These are phyloP conservation scores for Dugesia japonica DNA, from an alignment of 2,888 invertebrate genomes.

Conservation along the genomic window DNA sequence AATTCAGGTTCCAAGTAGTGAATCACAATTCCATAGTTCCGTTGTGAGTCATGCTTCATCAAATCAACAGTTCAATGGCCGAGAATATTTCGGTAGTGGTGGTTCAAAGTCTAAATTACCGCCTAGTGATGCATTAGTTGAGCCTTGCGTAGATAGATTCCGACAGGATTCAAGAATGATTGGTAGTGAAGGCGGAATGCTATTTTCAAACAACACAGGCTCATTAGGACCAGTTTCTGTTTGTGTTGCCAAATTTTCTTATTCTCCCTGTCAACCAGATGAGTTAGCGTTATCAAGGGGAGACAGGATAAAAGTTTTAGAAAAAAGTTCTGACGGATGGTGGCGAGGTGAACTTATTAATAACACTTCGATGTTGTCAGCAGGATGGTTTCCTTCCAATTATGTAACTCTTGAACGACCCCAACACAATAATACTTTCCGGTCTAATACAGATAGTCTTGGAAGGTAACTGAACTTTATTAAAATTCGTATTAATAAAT, in stretches of 20 bases:
- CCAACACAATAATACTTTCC: slow-evolving; percentile 33
- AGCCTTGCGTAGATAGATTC: not conserved
- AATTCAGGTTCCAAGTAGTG: slow-evolving; percentile 9
- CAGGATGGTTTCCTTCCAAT: slow-evolving; percentile 84
- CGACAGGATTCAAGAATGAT: not conserved
- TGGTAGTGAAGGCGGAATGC: not conserved
- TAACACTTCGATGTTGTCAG: slow-evolving; percentile 42
- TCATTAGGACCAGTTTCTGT: slow-evolving; percentile 4
- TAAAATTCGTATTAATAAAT: not conserved
- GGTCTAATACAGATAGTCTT: not conserved
- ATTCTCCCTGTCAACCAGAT: slow-evolving; percentile 74
- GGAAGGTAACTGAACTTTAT: not conserved
- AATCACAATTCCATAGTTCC: not conserved
- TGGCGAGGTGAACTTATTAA: slow-evolving; percentile 62
- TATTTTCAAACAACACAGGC: slow-evolving; percentile 16
- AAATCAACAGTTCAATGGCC: slow-evolving; percentile 5
- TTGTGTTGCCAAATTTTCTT: slow-evolving; percentile 67
- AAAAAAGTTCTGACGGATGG: slow-evolving; percentile 97
- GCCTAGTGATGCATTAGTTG: not conserved
- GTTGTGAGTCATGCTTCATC: not conserved
- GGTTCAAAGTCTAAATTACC: not conserved
- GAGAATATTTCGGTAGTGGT: slow-evolving; percentile 1
- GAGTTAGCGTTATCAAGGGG: slow-evolving; percentile 85
- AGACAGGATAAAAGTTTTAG: slow-evolving; percentile 74
- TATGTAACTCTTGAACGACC: slow-evolving; percentile 56